Percentiles rank a stretch among this genome's conserved stretches.
These are phyloP conservation scores for Rhingia campestris DNA, from an alignment of 2,888 invertebrate genomes.

Conservation along the genomic window DNA sequence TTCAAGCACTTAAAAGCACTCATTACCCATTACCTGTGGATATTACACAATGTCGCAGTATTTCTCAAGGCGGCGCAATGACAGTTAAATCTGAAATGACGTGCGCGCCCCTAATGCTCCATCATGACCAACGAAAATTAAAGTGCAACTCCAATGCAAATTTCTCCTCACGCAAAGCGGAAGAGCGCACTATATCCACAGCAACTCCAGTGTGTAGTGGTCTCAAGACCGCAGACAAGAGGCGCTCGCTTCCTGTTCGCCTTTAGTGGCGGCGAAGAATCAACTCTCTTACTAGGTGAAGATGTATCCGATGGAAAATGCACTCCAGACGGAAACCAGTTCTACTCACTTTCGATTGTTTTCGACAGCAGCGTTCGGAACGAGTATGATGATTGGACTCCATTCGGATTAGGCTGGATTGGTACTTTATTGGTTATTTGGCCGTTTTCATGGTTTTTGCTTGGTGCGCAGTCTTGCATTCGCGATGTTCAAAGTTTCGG, in stretches of 20 bases:
- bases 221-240: conserved; percentile 41
- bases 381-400: conserved; percentile 8
- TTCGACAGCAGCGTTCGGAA: conserved; percentile 5
- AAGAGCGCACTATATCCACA: conserved; percentile 48
- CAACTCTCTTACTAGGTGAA: conserved; percentile 50
- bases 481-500: conserved; percentile 14
- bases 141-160: conserved; percentile 48
- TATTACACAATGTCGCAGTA: conserved; percentile 7
- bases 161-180: conserved; percentile 53
- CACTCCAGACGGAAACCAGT: conserved; percentile 34
- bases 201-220: neutral
- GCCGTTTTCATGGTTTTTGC: conserved; percentile 37
- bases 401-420: conserved; percentile 33
- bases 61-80: conserved; percentile 16
- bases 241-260: conserved; percentile 48
- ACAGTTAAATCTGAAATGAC: neutral
- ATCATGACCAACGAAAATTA: conserved; percentile 38
- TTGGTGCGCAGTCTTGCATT: conserved; percentile 33
- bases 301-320: conserved; percentile 52
- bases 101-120: conserved; percentile 3
- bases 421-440: conserved; percentile 51
- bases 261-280: conserved; percentile 18
- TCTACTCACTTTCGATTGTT: conserved; percentile 44
- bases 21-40: conserved; percentile 34
- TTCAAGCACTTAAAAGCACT: conserved; percentile 28